Conservation (phyloP, 2,113 vertebrate species). For the Macquaria ambigua region DNA sequence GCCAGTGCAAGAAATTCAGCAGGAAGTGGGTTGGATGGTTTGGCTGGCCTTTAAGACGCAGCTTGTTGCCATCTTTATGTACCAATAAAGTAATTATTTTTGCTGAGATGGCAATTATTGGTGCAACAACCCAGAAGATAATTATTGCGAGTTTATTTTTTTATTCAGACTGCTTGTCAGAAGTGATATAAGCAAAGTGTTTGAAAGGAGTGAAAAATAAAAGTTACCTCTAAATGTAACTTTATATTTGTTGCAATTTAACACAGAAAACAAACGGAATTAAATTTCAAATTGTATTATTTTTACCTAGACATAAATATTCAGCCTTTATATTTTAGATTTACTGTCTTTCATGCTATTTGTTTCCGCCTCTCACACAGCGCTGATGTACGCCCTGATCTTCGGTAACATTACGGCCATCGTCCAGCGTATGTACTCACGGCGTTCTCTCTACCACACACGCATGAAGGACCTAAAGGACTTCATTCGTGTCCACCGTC, state of each 20-base stretch:
- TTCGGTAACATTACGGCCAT: conserved; percentile 97
- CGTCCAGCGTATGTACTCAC: conserved; percentile 97
- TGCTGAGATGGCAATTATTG: conserved; percentile 48
- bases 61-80: conserved; percentile 43
- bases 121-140: conserved; percentile 20
- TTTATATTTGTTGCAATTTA: background rate
- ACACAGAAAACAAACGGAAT: background rate
- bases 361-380: conserved; percentile 72
- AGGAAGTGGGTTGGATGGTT: conserved; percentile 47
- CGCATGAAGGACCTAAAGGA: conserved; percentile 98
- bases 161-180: conserved; percentile 1
- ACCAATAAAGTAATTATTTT: conserved; percentile 55
- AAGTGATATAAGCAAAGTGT: conserved; percentile 17
- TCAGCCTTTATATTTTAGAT: background rate
- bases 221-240: background rate
- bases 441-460: conserved; percentile 96
- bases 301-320: background rate
- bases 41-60: conserved; percentile 55
- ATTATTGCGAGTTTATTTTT: conserved; percentile 3
- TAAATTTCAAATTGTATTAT: background rate
- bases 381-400: conserved; percentile 95
- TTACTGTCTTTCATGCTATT: background rate
- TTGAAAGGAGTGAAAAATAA: background rate
- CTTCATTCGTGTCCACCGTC: conserved; percentile 93
- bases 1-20: conserved; percentile 33